phyloP scores from a whole-genome alignment of 2,888 invertebrate species.

The Drosophila stalkeri region DNA sequence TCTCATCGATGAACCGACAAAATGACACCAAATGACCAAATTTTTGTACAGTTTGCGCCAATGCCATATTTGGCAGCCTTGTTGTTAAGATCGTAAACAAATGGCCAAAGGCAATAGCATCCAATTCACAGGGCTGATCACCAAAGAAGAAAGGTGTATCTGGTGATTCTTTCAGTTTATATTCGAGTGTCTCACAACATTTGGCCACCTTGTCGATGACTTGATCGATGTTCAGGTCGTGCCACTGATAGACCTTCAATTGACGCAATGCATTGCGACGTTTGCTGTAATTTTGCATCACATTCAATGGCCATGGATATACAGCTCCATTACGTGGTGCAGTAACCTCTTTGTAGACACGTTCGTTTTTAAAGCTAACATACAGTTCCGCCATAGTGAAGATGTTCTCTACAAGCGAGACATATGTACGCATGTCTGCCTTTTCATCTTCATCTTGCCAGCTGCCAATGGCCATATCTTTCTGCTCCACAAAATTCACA shows the following conservation, averaged over 20 bases:
- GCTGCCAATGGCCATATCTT: conserved; percentile 91
- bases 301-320: conserved; percentile 96
- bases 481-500: conserved; percentile 94
- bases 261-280: conserved; percentile 89
- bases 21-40: conserved; percentile 92
- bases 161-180: conserved; percentile 90
- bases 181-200: conserved; percentile 94
- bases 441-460: conserved; percentile 91
- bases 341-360: conserved; percentile 93
- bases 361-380: conserved; percentile 93
- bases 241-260: conserved; percentile 93
- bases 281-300: conserved; percentile 92
- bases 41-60: conserved; percentile 92
- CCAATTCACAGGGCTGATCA: conserved; percentile 95
- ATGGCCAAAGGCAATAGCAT: conserved; percentile 98
- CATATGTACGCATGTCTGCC: conserved; percentile 97
- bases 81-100: conserved; percentile 97
- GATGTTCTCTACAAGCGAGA: conserved; percentile 94
- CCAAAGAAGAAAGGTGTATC: conserved; percentile 91
- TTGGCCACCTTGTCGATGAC: conserved; percentile 90
- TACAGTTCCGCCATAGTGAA: conserved; percentile 95
- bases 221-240: conserved; percentile 91
- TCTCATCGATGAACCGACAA: conserved; percentile 93
- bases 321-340: conserved; percentile 94
- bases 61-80: conserved; percentile 91